phyloP scores from a whole-genome alignment of 1,140 invertebrate species.

The Dreissena polymorpha region DNA sequence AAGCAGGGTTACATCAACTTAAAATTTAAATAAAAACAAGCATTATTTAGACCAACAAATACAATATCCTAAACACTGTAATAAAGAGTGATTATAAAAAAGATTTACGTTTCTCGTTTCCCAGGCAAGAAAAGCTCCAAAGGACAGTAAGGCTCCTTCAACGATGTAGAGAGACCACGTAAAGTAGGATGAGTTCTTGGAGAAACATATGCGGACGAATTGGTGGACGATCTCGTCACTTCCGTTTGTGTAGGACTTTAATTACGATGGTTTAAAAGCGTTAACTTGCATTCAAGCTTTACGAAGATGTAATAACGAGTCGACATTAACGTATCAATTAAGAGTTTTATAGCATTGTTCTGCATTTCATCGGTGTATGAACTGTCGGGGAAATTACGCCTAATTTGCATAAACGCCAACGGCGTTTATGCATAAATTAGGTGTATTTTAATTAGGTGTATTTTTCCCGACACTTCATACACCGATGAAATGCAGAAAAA shows the following conservation, averaged over 20 bases:
- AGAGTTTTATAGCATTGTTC: no score
- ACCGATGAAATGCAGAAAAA: no score
- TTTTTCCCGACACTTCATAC: no score
- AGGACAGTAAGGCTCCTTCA: conserved; percentile 47
- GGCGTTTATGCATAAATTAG: no score
- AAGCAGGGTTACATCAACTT: no score
- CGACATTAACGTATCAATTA: neutral
- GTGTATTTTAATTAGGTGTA: no score
- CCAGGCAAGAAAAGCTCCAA: conserved; percentile 59
- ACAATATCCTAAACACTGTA: neutral
- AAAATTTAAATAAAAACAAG: neutral
- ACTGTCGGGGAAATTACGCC: no score
- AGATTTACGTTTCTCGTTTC: conserved; percentile 55
- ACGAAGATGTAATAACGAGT: neutral
- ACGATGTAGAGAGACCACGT: conserved; percentile 22
- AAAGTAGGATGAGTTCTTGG: conserved; percentile 37
- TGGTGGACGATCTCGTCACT: conserved; percentile 4
- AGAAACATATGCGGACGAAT: conserved; percentile 33
- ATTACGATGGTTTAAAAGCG: neutral
- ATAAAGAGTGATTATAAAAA: neutral
- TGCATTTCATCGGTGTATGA: no score
- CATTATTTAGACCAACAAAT: neutral
- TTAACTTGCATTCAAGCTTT: neutral
- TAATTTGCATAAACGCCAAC: no score
- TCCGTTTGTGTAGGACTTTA: neutral